Conservation (phyloP, 2,888 invertebrate species). For the Lasius platythorax region DNA sequence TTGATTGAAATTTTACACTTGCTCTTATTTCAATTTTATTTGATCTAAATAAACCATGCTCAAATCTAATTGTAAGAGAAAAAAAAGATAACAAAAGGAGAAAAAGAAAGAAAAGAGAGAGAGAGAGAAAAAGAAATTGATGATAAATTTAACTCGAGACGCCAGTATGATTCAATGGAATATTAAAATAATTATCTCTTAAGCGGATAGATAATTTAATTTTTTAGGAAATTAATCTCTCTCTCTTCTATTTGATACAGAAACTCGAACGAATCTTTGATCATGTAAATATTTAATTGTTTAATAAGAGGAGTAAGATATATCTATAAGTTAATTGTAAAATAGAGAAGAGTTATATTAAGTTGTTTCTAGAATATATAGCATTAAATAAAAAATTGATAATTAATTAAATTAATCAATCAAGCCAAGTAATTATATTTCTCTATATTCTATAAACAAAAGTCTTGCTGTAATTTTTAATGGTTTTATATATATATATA, state of each 20-base stretch:
- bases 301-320: not conserved
- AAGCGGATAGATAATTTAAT: not conserved
- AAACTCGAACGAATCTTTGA: not conserved
- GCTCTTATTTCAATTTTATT: not conserved
- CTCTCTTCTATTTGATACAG: not conserved
- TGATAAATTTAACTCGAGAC: not conserved
- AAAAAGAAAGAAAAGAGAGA: too few relatives aligned
- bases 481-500: too few relatives aligned
- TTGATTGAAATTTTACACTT: not conserved
- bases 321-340: not conserved
- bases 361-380: not conserved
- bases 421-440: not conserved
- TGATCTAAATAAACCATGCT: not conserved
- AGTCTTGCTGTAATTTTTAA: not conserved
- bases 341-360: not conserved
- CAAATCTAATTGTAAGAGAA: not conserved
- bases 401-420: not conserved
- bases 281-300: not conserved
- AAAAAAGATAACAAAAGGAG: too few relatives aligned
- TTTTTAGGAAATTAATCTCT: not conserved
- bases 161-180: conserved; percentile 6
- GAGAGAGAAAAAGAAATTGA: not conserved
- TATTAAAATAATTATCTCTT: conserved; percentile 1
- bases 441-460: not conserved
- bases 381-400: not conserved